Percentiles rank a stretch among this genome's conserved stretches.
These are phyloP conservation scores for rat (Rattus norvegicus) DNA, from an alignment of 2,113 vertebrate genomes.

Conservation along the genomic window DNA sequence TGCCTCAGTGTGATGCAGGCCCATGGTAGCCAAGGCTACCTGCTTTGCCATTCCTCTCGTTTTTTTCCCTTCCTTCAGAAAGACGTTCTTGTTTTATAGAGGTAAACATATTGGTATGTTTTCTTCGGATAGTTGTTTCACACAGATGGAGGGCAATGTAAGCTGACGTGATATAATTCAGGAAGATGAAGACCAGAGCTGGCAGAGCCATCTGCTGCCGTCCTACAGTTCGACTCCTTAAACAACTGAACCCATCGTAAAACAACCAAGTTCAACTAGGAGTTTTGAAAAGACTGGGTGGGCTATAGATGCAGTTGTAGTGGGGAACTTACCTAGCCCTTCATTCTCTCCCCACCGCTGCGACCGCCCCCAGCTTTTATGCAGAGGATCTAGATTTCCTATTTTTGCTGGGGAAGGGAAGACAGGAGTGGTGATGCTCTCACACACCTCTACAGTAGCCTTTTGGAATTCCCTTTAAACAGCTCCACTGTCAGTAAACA, in stretches of 20 bases:
- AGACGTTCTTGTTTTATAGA: constrained; percentile 41
- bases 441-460: neutral
- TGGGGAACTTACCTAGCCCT: neutral
- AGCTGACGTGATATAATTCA: constrained; percentile 5
- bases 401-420: neutral
- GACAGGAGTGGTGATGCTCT: neutral
- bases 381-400: neutral
- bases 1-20: neutral
- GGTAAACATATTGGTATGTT: neutral
- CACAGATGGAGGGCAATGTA: constrained; percentile 6
- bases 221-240: constrained; percentile 25
- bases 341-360: neutral
- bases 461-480: neutral
- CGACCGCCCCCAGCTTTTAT: neutral
- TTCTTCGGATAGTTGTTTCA: constrained; percentile 46
- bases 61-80: neutral
- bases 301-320: neutral
- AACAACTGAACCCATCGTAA: constrained; percentile 19
- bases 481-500: neutral
- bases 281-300: constrained; percentile 35
- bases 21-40: neutral
- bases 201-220: neutral
- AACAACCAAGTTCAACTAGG: neutral
- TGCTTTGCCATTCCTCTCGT: no score
- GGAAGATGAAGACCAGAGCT: neutral